phyloP scores from a whole-genome alignment of 1,140 invertebrate genomes.

The Apis dorsata region DNA sequence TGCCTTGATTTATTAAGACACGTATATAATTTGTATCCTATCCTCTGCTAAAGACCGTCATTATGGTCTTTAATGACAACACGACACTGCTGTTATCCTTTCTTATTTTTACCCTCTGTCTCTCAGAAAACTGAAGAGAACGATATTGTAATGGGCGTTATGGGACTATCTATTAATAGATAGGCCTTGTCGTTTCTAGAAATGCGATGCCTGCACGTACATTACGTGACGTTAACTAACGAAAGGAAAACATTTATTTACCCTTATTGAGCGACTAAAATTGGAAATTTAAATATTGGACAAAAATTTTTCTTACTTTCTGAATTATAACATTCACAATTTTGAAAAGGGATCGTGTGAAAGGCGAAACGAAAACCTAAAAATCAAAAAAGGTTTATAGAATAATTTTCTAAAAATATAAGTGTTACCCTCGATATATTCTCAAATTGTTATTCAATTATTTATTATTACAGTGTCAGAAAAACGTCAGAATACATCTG shows the following conservation, averaged over 20 bases:
- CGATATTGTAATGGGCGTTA: neutral
- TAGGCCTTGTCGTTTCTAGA: neutral
- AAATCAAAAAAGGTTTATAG: too few relatives aligned
- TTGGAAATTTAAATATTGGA: neutral
- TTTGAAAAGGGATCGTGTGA: too few relatives aligned
- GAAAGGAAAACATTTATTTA: neutral
- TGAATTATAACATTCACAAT: too few relatives aligned
- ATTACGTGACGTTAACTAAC: neutral
- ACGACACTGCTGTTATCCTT: neutral
- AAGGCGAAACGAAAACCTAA: too few relatives aligned
- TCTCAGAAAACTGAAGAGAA: neutral
- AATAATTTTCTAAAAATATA: too few relatives aligned
- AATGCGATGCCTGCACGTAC: neutral
- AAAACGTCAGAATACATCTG: neutral
- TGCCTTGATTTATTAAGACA: neutral
- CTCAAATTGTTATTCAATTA: too few relatives aligned
- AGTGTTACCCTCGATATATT: too few relatives aligned
- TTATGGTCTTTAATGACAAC: neutral
- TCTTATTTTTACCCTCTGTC: neutral
- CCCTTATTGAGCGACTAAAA: neutral
- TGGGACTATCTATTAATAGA: neutral
- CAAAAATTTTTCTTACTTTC: too few relatives aligned
- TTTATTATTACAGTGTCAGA: too few relatives aligned
- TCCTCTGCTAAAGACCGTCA: neutral
- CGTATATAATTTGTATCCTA: neutral